Conservation (phyloP, 2,113 vertebrate genomes). For the Tragelaphus imberbis region DNA sequence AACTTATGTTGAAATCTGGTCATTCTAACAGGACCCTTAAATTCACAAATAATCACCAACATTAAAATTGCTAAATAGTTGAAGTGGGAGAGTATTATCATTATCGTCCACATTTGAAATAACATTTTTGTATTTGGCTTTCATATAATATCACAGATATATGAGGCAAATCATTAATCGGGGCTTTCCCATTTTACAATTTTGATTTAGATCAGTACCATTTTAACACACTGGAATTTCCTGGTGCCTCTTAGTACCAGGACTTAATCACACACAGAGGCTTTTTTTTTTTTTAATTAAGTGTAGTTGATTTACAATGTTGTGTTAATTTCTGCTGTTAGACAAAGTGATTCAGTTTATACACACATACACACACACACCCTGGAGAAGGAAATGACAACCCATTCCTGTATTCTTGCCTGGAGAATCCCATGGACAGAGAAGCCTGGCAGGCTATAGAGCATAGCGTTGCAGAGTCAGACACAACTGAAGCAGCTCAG, state of each 20-base stretch:
- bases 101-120: background rate
- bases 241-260: background rate
- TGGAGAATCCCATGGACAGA: background rate
- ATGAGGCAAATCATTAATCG: background rate
- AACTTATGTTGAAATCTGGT: background rate
- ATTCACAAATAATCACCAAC: background rate
- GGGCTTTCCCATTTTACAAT: background rate
- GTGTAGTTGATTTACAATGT: background rate
- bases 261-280: too few species aligned
- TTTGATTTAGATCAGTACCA: background rate
- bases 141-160: background rate
- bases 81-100: background rate
- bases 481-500: background rate
- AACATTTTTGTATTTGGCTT: background rate
- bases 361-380: background rate
- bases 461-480: accelerated
- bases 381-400: background rate
- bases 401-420: background rate
- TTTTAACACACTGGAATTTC: background rate
- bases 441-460: background rate
- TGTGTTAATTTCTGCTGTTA: background rate
- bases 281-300: background rate
- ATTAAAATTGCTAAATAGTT: background rate
- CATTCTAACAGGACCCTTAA: background rate
- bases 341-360: background rate